Percentiles rank a stretch among this genome's conserved stretches.
Conservation (phyloP, 2,113 vertebrate genomes). For the Struthio camelus region DNA sequence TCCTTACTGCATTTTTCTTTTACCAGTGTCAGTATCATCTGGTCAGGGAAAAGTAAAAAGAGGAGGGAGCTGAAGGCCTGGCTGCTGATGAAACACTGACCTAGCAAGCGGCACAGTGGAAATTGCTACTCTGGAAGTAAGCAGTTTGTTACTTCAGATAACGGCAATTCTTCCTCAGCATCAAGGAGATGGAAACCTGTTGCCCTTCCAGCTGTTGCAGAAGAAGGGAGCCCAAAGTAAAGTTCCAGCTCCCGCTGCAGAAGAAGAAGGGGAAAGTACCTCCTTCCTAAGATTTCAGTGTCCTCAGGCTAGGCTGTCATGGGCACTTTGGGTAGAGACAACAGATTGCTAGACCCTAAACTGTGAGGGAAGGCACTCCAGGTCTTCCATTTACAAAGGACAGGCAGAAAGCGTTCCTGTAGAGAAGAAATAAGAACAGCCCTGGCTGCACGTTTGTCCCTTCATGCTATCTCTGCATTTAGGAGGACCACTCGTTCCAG, state of each 20-base stretch:
- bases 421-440: background rate
- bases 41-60: background rate
- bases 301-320: background rate
- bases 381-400: background rate
- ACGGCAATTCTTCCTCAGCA: background rate
- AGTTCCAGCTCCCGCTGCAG: background rate
- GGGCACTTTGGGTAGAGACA: background rate
- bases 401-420: background rate
- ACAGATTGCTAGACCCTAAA: background rate
- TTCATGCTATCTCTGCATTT: background rate
- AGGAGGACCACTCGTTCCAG: background rate
- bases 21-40: background rate
- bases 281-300: fast-evolving
- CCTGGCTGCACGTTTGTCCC: background rate
- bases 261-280: background rate
- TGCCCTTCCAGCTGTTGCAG: background rate
- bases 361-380: background rate
- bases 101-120: background rate
- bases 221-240: background rate
- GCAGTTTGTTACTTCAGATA: background rate
- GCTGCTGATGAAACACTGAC: background rate
- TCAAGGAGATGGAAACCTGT: background rate
- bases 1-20: background rate
- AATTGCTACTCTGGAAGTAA: background rate
- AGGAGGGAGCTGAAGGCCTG: background rate